Percentiles rank a stretch among this genome's conserved stretches.
Conservation (phyloP, 2,797 vertebrate species). For the Eleutherodactylus coqui region DNA sequence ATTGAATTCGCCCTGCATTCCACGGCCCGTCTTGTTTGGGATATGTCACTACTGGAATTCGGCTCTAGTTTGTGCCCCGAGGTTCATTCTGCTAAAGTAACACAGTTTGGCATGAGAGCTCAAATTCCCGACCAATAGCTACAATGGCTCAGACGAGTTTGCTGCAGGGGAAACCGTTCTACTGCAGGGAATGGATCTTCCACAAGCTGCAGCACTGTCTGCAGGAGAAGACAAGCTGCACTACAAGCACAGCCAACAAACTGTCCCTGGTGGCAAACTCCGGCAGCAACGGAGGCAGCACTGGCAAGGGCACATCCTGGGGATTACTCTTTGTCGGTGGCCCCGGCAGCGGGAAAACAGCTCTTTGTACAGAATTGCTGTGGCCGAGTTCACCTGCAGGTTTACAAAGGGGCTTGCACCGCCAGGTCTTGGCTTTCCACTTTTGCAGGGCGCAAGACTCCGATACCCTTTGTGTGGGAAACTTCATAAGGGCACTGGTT, state of each 20-base stretch:
- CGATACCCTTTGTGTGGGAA: conserved; percentile 88
- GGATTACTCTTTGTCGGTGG: conserved; percentile 95
- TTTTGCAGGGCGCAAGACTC: conserved; percentile 96
- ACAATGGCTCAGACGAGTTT: conserved; percentile 95
- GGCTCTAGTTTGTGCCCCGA: conserved; percentile 33
- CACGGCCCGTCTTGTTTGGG: conserved; percentile 45
- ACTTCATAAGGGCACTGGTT: conserved; percentile 87
- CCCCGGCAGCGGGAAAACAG: conserved; percentile 95
- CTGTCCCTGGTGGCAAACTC: conserved; percentile 71
- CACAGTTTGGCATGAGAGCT: conserved; percentile 69
- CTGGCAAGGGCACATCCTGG: conserved; percentile 84
- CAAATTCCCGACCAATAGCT: conserved; percentile 73
- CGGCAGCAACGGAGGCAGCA: conserved; percentile 74
- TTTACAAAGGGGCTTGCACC: conserved; percentile 85
- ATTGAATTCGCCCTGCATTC: conserved; percentile 13
- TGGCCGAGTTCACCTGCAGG: conserved; percentile 90
- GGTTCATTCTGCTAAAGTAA: conserved; percentile 61
- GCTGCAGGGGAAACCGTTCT: conserved; percentile 96
- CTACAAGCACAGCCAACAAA: conserved; percentile 76
- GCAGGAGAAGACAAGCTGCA: conserved; percentile 89
- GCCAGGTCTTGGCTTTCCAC: conserved; percentile 90
- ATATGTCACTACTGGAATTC: conserved; percentile 53
- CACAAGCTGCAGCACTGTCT: conserved; percentile 99
- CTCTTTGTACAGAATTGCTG: conserved; percentile 91
- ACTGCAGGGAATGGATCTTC: conserved; percentile 99